Percentiles rank a stretch among this genome's conserved stretches.
These are phyloP conservation scores for Phragmatobia fuliginosa DNA, from an alignment of 2,888 invertebrate species.

Conservation along the genomic window DNA sequence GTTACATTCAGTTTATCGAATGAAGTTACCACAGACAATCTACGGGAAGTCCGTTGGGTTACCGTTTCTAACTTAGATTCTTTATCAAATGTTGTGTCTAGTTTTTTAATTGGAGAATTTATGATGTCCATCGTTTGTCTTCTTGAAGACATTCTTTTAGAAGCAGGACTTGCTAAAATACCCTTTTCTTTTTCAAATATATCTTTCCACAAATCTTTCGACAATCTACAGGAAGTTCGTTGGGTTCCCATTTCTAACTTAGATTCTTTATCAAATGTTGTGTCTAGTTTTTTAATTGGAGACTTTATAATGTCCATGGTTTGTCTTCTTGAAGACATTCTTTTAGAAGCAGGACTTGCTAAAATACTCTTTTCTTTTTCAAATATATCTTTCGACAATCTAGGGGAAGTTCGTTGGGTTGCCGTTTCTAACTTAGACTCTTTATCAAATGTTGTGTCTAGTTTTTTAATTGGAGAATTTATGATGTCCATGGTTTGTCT, in stretches of 20 bases:
- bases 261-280: conserved; percentile 54
- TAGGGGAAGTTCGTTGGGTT: neutral
- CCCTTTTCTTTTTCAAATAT: conserved; percentile 33
- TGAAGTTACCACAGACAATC: conserved; percentile 13
- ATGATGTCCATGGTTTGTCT: too few relatives aligned
- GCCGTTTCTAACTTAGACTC: too few relatives aligned
- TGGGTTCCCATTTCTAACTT: neutral
- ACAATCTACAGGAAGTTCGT: conserved; percentile 16
- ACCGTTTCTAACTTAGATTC: neutral
- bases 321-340: conserved; percentile 19
- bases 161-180: conserved; percentile 27
- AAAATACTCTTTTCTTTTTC: conserved; percentile 33
- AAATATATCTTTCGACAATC: conserved; percentile 28
- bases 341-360: conserved; percentile 31
- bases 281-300: conserved; percentile 33
- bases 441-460: conserved; percentile 28
- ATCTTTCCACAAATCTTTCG: too few relatives aligned
- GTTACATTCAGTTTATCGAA: conserved; percentile 55
- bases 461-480: too few relatives aligned
- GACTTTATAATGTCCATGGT: conserved; percentile 30
- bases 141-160: conserved; percentile 27
- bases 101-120: conserved; percentile 19
- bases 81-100: conserved; percentile 57
- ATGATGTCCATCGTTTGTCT: conserved; percentile 27
- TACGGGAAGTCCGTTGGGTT: conserved; percentile 11